Base-by-base conservation (phyloP, 2,113 vertebrate species). In the Tyto alba region DNA sequence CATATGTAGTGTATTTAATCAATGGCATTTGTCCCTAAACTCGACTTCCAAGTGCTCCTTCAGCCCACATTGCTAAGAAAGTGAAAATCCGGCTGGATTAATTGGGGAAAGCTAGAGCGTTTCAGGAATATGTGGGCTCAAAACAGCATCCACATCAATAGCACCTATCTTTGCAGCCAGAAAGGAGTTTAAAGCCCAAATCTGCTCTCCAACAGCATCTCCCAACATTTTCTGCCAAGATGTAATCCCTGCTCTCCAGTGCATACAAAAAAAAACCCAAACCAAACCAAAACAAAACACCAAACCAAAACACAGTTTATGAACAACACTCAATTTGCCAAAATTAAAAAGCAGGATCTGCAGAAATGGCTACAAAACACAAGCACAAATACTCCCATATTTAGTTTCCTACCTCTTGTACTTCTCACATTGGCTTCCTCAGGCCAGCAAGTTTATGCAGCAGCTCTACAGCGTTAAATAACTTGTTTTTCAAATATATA, bases 241-340 rank as follows among this genome's bases (percentile, higher is more conserved):
- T 23, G 27, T 2, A 69, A 10, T 4, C 18, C 57, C 40, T 56
- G 19, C 18, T 10, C 57, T 34, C 32, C 57, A 38, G 13, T 21
- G 30, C 8, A 0, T 10, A n/a, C n/a, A 13, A 19, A 43, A 55
- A 11, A 1, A 1, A 47, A 21, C 45, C 10, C n/a, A n/a, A n/a
- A n/a, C n/a, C n/a, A n/a, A n/a, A n/a, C n/a, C n/a, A n/a, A n/a
- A n/a, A n/a, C n/a, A n/a, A n/a, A n/a, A n/a, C n/a, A n/a, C n/a
- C n/a, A n/a, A n/a, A n/a, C n/a, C n/a, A n/a, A n/a, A n/a, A 52
- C 11, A 5, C 13, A 30, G 7, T 11, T 45, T 36, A 18, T 30
- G 38, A 68, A 30, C 16, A 52, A 20, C 6, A 3, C 26, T 40
- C 14, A 68, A 45, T 23, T 56, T 45, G n/a, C 47, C 17, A 30